Conservation (phyloP, 2,888 invertebrate genomes). For the Phaedon cochleariae region DNA sequence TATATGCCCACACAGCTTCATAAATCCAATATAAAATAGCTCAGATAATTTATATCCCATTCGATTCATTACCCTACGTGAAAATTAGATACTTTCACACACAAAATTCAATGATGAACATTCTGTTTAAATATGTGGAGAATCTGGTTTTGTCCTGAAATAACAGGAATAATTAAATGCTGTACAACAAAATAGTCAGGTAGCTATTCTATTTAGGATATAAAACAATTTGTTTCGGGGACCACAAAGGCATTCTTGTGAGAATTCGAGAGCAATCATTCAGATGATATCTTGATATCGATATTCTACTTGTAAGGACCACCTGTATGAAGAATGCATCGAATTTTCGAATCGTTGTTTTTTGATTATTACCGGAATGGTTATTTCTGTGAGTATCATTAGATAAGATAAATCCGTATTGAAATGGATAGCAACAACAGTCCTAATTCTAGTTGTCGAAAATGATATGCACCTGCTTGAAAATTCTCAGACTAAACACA, state of each 20-base stretch:
- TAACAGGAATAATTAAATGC: slow-evolving; percentile 18
- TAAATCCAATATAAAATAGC: too few species aligned
- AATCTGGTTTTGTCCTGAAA: slow-evolving; percentile 16
- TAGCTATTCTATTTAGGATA: slow-evolving; percentile 28
- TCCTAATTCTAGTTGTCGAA: not conserved
- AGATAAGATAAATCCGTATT: not conserved
- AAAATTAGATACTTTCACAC: not conserved
- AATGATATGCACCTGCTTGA: not conserved
- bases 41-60: too few species aligned
- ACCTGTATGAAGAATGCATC: slow-evolving; percentile 20
- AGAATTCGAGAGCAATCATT: slow-evolving; percentile 26
- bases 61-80: not conserved
- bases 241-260: slow-evolving; percentile 31
- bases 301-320: slow-evolving; percentile 30
- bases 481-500: too few species aligned
- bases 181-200: slow-evolving; percentile 21
- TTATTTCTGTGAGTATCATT: slow-evolving; percentile 4
- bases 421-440: not conserved
- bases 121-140: slow-evolving; percentile 7
- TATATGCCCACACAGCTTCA: too few species aligned
- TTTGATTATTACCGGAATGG: not conserved
- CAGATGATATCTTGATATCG: slow-evolving; percentile 38
- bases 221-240: slow-evolving; percentile 30
- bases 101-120: not conserved
- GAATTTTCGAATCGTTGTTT: slow-evolving; percentile 21